Conservation (phyloP, 2,888 invertebrate genomes). For the Polia nebulosa region DNA sequence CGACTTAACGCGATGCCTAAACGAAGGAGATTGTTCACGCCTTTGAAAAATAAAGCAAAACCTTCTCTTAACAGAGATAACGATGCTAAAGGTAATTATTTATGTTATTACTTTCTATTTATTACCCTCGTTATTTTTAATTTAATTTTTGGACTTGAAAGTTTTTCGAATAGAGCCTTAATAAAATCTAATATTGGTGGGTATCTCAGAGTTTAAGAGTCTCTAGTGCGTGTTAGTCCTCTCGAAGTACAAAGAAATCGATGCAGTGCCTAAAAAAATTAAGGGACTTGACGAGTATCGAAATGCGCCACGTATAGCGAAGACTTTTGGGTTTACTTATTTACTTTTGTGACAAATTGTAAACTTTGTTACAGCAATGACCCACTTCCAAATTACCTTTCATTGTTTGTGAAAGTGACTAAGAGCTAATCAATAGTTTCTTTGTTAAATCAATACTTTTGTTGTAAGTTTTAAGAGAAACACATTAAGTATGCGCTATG, state of each 20-base stretch:
- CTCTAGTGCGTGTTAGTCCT: background rate
- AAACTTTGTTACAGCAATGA: constrained; percentile 13
- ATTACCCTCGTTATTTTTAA: background rate
- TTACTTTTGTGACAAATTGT: constrained; percentile 9
- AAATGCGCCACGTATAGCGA: constrained; percentile 46
- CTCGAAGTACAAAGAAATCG: constrained; percentile 21
- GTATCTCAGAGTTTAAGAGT: background rate
- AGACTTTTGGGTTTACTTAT: constrained; percentile 7
- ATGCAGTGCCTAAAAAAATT: constrained; percentile 17
- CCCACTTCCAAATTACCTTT: constrained; percentile 32
- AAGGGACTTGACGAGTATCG: background rate
- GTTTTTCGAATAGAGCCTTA: background rate
- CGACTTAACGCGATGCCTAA: constrained; percentile 78
- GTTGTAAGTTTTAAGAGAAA: background rate
- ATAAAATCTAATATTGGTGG: background rate
- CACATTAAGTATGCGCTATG: background rate
- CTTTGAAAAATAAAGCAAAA: constrained; percentile 77
- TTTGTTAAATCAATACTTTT: constrained; percentile 32
- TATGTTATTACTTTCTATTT: constrained; percentile 40
- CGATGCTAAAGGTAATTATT: constrained; percentile 57
- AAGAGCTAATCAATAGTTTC: constrained; percentile 29
- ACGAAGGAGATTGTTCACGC: constrained; percentile 82
- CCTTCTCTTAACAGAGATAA: constrained; percentile 58
- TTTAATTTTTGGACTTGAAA: background rate
- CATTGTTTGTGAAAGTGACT: constrained; percentile 25